Percentiles rank a stretch among this genome's conserved stretches.
These are phyloP conservation scores for Procavia capensis DNA, from an alignment of 2,113 vertebrate genomes.

Conservation along the genomic window DNA sequence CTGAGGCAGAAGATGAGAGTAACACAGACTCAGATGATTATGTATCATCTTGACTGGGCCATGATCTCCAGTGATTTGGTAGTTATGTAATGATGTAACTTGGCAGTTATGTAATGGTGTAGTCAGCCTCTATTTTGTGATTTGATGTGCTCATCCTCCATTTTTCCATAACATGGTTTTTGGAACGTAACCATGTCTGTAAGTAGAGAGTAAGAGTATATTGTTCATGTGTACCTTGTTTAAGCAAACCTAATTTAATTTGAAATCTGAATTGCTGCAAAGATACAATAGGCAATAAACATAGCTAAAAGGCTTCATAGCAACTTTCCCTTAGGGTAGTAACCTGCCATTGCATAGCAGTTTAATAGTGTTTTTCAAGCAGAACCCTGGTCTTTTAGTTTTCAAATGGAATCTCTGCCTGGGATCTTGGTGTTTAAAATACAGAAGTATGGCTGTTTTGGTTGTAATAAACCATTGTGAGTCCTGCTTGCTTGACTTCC, in stretches of 20 bases:
- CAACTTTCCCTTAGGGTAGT: neutral
- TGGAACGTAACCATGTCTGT: too few relatives aligned
- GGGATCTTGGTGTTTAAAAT: constrained; percentile 18
- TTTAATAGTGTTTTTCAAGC: constrained; percentile 14
- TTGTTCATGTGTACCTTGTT: neutral
- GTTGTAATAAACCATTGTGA: neutral
- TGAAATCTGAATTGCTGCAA: constrained; percentile 16
- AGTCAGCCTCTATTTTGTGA: too few relatives aligned
- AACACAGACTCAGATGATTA: too few relatives aligned
- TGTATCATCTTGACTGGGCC: too few relatives aligned
- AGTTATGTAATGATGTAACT: too few relatives aligned
- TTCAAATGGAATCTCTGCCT: neutral
- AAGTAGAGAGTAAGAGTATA: neutral
- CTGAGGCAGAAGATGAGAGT: too few relatives aligned
- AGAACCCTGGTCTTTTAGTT: constrained; percentile 7
- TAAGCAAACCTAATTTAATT: constrained; percentile 14
- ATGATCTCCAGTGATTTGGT: too few relatives aligned
- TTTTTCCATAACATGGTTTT: too few relatives aligned
- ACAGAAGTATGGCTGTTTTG: constrained; percentile 2
- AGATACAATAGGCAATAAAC: constrained; percentile 19
- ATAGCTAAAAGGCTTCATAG: neutral
- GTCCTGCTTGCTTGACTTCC: neutral
- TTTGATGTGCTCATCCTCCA: too few relatives aligned
- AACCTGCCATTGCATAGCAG: neutral
- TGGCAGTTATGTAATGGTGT: too few relatives aligned